Conservation (phyloP, 2,113 vertebrate species). For the Zingel zingel region DNA sequence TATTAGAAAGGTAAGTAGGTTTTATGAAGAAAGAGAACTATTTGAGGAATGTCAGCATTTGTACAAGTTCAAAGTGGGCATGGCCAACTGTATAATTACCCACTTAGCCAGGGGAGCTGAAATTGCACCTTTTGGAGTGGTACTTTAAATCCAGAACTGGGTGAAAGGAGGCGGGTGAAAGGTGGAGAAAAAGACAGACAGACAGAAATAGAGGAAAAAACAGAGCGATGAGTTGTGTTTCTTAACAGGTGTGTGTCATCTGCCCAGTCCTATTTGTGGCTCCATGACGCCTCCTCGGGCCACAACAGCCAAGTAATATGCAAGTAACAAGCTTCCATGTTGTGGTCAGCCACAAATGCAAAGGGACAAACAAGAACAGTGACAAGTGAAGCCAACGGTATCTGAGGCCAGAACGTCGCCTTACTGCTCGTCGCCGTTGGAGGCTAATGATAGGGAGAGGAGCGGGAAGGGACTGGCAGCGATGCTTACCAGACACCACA, state of each 20-base stretch:
- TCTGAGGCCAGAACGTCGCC: conserved; percentile 45
- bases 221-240: conserved; percentile 34
- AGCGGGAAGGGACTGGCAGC: conserved; percentile 62
- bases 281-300: conserved; percentile 20
- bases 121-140: conserved; percentile 80
- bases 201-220: conserved; percentile 38
- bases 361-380: conserved; percentile 31
- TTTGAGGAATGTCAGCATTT: conserved; percentile 73
- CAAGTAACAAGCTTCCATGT: conserved; percentile 17
- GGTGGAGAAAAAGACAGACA: conserved; percentile 31
- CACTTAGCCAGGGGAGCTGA: conserved; percentile 73
- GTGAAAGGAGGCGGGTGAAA: conserved; percentile 68
- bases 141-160: conserved; percentile 70
- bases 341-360: conserved; percentile 39
- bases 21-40: conserved; percentile 64
- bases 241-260: conserved; percentile 56
- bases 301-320: background rate
- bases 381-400: conserved; percentile 38
- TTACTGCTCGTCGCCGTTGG: conserved; percentile 41
- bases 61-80: conserved; percentile 73
- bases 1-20: conserved; percentile 52
- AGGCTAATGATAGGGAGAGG: conserved; percentile 66
- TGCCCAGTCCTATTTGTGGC: conserved; percentile 5
- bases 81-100: conserved; percentile 74
- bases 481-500: conserved; percentile 66